phyloP scores from a whole-genome alignment of 2,113 vertebrate genomes.

The Pelecanus crispus region DNA sequence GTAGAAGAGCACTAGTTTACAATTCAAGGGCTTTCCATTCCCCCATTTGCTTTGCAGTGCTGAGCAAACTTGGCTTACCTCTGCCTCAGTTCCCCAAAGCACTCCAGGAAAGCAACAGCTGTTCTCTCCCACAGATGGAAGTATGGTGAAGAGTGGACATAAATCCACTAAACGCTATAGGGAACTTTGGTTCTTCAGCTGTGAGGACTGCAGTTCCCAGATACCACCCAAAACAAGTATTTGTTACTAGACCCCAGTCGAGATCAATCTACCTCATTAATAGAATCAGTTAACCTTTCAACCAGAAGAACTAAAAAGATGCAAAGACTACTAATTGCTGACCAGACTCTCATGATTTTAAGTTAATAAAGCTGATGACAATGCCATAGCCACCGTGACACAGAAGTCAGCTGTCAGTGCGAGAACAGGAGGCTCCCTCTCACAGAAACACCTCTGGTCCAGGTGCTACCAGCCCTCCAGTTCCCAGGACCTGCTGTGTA shows the following conservation, averaged over 20 bases:
- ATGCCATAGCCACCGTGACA: background rate
- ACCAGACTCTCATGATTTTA: background rate
- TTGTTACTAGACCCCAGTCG: background rate
- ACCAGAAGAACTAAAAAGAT: background rate
- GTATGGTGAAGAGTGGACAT: background rate
- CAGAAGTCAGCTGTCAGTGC: accelerated
- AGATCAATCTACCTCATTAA: background rate
- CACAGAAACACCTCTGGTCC: background rate
- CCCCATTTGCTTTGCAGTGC: background rate
- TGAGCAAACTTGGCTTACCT: background rate
- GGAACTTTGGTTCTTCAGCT: background rate
- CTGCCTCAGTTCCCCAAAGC: background rate
- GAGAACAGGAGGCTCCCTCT: background rate
- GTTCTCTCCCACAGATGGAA: background rate
- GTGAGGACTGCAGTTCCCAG: background rate
- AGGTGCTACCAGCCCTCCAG: background rate
- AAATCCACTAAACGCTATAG: background rate
- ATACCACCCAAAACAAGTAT: background rate
- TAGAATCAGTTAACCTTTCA: background rate
- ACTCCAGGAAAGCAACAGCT: background rate
- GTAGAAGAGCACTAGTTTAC: background rate
- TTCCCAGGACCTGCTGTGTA: background rate
- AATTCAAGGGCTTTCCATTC: background rate
- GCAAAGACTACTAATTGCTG: background rate
- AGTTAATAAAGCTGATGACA: background rate